phyloP scores from a whole-genome alignment of 2,797 vertebrate species.

The Cynodonichthys magdalenae region DNA sequence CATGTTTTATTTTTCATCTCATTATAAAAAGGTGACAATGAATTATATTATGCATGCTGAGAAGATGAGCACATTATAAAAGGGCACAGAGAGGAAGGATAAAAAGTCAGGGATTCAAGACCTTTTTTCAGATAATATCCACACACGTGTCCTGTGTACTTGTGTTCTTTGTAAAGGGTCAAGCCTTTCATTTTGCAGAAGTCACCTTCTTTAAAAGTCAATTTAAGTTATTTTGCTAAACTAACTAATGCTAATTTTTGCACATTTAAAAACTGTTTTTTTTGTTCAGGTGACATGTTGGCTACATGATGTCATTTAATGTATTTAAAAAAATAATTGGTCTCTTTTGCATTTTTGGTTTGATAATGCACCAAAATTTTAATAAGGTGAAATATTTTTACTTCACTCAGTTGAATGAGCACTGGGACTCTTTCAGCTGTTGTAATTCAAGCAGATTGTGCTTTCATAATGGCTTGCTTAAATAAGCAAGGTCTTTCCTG shows the following conservation, averaged over 20 bases:
- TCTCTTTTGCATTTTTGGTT: too few relatives aligned
- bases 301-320: background rate
- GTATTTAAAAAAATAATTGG: too few relatives aligned
- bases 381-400: too few relatives aligned
- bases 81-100: conserved; percentile 58
- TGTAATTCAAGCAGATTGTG: too few relatives aligned
- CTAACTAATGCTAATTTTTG: background rate
- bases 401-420: too few relatives aligned
- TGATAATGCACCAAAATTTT: too few relatives aligned
- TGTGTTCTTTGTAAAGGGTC: conserved; percentile 52
- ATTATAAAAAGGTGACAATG: conserved; percentile 40
- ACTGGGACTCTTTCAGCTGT: background rate
- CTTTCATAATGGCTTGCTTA: too few relatives aligned
- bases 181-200: conserved; percentile 38
- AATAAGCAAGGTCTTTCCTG: too few relatives aligned
- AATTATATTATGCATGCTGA: conserved; percentile 54
- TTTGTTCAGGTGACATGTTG: conserved; percentile 5
- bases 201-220: conserved; percentile 34
- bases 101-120: conserved; percentile 43
- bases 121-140: conserved; percentile 36
- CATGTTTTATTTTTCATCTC: conserved; percentile 21
- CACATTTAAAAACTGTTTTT: conserved; percentile 13
- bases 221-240: conserved; percentile 16
- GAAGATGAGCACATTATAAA: conserved; percentile 37
- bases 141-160: conserved; percentile 25